Base-by-base conservation (phyloP, 1,140 invertebrate species). In the Lepidotrigona ventralis region DNA sequence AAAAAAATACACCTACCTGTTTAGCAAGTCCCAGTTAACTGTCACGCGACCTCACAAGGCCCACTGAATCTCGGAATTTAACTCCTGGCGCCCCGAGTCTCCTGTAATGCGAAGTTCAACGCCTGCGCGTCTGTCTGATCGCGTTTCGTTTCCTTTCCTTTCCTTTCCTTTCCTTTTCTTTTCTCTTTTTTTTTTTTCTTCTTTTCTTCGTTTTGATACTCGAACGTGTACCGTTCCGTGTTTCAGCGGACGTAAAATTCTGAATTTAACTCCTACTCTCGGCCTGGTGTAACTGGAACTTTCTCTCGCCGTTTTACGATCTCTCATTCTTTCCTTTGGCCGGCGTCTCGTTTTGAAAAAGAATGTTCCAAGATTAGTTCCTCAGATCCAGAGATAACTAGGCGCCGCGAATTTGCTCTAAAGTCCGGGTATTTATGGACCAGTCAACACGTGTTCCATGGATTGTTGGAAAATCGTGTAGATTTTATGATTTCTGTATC, bases 181-280 rank as follows among this genome's bases (percentile, higher is more conserved):
- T 23, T 23, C 1, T 0, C 12, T 12, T n/a, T 51, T 33, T 0
- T 54, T 17, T 19, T 12, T 21, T 17, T 54, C 17, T 17, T 17
- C 17, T 54, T 54, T 21, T 4, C 54, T 17, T 64, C n/a, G 46
- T 14, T 29, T 51, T 26, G n/a, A 23, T 46, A 70, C 26, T 54
- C 63, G 58, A 72, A 63, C n/a, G 74, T 26, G 74, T 26, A 60
- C 58, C 76, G 81, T 84, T 86, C 72, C 73, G 60, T 60, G 71
- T 64, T 60, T 77, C 68, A 76, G 73, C 76, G 66, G 21, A 66
- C 79, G 81, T 84, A 88, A 87, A 87, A 85, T 68, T 70, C 60
- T 19, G 17, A 72, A 85, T 75, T 88, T 85, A 64, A 88, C 84
- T 87, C 79, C 77, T 54, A 17, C 53, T 66, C 58, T 29, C n/a